Evolutionary conservation across 2,888 invertebrate genomes (phyloP), one percentile per base, ranked within the genome.

Genomic region (Pollenia griseotomentosa): DNA sequence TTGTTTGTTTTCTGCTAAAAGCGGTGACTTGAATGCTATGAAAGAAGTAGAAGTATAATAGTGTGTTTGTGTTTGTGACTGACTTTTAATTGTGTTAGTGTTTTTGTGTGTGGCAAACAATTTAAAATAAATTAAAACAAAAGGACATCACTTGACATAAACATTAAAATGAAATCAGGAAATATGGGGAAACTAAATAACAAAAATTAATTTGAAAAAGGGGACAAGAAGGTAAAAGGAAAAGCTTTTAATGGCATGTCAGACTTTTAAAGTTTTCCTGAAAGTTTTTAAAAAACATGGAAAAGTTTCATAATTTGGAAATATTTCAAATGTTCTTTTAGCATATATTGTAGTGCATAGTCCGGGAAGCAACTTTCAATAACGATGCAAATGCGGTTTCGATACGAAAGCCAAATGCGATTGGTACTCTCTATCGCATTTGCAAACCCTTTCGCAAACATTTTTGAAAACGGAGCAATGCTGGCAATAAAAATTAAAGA

Each of bases 121-220:
- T 65, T 81, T 71, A 81, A 81, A 65, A 55, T 81, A 81, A 81
- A 81, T 81, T 81, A 57, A 81, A 55, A 73, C 53, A 71, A 65
- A 81, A 81, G 71, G 80, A 65, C 73, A 81, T 9, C 73, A 81
- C 73, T 81, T 81, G 81, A 65, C 73, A 65, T 14, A 57, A 74
- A 74, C 33, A 74, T 48, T 57, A 51, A 73, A 81, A 74, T 73
- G 9, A 73, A 65, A 66, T 57, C 53, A 40, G 73, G 8, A 74
- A 14, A 42, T 57, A 73, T 19, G 44, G 12, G n/a, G 44, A 14
- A 16, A 59, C 10, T 40, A 57, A 68, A 57, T 19, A 61, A n/a
- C 51, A 70, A 44, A 44, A 33, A 23, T 23, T n/a, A 33, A 55
- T n/a, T 66, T 44, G 16, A 46, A 57, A 23, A 65, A 42, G 53